phyloP scores from a whole-genome alignment of 1,140 invertebrate genomes.

The Ips nitidus region DNA sequence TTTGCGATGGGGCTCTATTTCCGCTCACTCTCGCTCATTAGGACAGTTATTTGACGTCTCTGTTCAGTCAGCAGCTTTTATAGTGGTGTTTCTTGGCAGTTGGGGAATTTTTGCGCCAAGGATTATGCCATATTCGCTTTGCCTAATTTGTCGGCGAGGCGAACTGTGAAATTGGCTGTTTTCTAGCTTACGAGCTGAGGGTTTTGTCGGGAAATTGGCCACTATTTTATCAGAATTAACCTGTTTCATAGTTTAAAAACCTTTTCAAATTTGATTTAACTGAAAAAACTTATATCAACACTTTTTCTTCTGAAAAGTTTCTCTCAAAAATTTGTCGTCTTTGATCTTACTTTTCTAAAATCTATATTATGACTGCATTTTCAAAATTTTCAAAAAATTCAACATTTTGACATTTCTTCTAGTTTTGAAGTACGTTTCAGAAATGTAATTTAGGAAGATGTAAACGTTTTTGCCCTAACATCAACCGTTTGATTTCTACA shows the following conservation, averaged over 20 bases:
- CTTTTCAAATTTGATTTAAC: conserved; percentile 1
- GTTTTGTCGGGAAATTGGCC: conserved; percentile 19
- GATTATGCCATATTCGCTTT: conserved; percentile 29
- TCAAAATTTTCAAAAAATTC: no score
- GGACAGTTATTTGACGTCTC: conserved; percentile 23
- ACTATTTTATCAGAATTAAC: conserved; percentile 20
- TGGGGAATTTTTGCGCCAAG: conserved; percentile 25
- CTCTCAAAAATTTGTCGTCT: no score
- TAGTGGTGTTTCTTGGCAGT: conserved; percentile 41
- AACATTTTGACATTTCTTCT: no score
- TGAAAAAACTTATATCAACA: background rate
- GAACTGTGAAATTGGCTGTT: conserved; percentile 26
- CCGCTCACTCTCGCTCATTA: conserved; percentile 21
- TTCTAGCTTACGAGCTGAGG: conserved; percentile 18
- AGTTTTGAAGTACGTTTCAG: no score
- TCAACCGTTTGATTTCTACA: no score
- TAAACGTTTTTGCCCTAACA: no score
- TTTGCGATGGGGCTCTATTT: conserved; percentile 10
- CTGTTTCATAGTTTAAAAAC: background rate
- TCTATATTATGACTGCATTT: no score
- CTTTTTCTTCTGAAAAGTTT: no score
- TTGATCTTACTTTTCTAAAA: no score
- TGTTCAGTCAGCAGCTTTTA: conserved; percentile 30
- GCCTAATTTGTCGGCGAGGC: conserved; percentile 23
- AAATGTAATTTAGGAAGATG: no score